Conservation (phyloP, 53 echinoderm and acorn worm species). For the Paracentrotus lividus region DNA sequence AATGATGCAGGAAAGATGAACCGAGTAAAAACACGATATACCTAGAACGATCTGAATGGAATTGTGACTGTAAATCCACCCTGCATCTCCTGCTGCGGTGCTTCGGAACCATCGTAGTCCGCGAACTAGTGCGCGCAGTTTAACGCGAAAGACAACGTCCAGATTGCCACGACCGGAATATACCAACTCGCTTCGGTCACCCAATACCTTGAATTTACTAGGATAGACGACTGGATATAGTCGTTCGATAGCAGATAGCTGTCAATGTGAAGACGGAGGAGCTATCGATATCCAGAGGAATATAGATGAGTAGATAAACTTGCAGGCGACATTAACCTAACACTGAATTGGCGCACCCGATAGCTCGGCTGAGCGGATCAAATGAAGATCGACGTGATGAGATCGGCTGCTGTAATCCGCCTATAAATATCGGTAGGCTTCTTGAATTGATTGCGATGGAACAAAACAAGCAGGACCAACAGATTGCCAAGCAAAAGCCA, state of each 20-base stretch:
- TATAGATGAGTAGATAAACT: constrained; percentile 73
- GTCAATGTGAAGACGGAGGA: constrained; percentile 80
- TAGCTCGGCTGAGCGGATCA: constrained; percentile 71
- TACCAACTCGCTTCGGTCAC: background rate
- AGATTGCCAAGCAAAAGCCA: background rate
- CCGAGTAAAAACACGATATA: constrained; percentile 65
- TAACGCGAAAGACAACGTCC: background rate
- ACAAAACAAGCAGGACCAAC: background rate
- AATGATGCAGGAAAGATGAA: constrained; percentile 72
- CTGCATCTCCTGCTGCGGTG: background rate
- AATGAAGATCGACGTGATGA: constrained; percentile 78
- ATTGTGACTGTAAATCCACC: background rate
- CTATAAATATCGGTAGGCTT: constrained; percentile 34
- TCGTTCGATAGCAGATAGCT: constrained; percentile 76
- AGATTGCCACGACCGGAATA: constrained; percentile 34
- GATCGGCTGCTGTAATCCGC: constrained; percentile 78
- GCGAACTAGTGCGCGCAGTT: constrained; percentile 49
- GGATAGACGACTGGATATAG: constrained; percentile 75
- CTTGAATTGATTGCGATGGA: constrained; percentile 37
- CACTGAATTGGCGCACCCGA: constrained; percentile 52
- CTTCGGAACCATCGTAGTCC: background rate
- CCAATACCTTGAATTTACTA: constrained; percentile 54
- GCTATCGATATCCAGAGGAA: constrained; percentile 80
- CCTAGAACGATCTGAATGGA: constrained; percentile 68
- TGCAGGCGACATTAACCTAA: constrained; percentile 76